Evolutionary conservation across 2,113 vertebrate genomes (phyloP), one percentile per base, ranked within the genome.

Genomic region (Delphinus delphis): DNA sequence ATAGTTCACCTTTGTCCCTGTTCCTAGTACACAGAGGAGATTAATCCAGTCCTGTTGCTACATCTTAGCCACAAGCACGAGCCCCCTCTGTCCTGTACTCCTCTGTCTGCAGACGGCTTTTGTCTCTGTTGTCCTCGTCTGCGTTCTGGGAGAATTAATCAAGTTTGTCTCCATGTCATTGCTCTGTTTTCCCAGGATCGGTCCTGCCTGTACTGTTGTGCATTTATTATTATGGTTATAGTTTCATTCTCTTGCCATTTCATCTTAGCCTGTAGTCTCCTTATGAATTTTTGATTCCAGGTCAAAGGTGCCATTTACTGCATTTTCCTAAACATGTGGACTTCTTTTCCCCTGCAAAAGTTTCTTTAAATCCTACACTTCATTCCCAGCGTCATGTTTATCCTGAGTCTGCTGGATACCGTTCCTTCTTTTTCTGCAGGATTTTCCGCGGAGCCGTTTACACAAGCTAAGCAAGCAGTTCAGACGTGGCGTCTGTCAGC

Each of bases 161-260:
- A 18, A 5, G 33, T 18, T 4, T 23, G 28, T 53, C 53, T 53
- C 36, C 23, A 14, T 0, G 5, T 17, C 13, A 23, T 1, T 3
- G 44, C 3, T 4, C n/a, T 28, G 0, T 28, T 28, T 65, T 20
- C 12, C 41, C 41, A 55, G 55, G 67, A 25, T 8, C 8, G 17
- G 9, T 26, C 11, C 84, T 38, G 55, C 20, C 33, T 38, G 17
- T 3, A 11, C 12, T 7, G 31, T 18, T 13, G n/a, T 13, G 84
- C 31, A 14, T 21, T 14, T 15, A 9, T 25, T 7, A 15, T 6
- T 5, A 25, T 6, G 20, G 67, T 8, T 3, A 50, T 1, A 2
- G 13, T 60, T 67, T 4, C 41, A 10, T n/a, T 31, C 55, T 13
- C 3, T 6, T 10, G 68, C 31, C 55, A 14, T 65, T 53, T 76